Base-by-base conservation (phyloP, 2,888 invertebrate genomes). In the Pollenia griseotomentosa region DNA sequence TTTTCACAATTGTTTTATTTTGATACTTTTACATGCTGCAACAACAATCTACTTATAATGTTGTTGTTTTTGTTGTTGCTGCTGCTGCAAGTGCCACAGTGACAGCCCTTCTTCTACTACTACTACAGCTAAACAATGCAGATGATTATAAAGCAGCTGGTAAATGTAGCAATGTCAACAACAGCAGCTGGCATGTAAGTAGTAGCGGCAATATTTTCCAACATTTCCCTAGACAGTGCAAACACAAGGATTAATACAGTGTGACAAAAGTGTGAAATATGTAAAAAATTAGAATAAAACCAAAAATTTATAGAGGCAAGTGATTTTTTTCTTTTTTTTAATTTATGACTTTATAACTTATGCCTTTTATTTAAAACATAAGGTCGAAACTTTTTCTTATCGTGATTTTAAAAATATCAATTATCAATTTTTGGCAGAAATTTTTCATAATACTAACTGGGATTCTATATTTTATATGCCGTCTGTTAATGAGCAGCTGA, bases 211-310 rank as follows among this genome's bases (percentile, higher is more conserved):
- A 70, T 71, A 77, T 46, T 77, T 77, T 65, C 55, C n/a, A 77
- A 77, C 70, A 83, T 78, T 83, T 83, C 83, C 77, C 77, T 40
- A 78, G 83, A 83, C 65, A 83, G 46, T 78, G 42, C 42, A 83
- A 78, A 51, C 70, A 71, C 40, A 78, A 78, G 55, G 23, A 61
- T 68, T 33, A 33, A 8, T 23, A 77, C 70, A 61, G 83, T 77
- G 70, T 33, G 33, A n/a, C n/a, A 51, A 19, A 11, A 12, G 12
- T 23, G 2, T n/a, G 10, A 65, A 23, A 16, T 33, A 6, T 33
- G 33, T 33, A 5, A 33, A 33, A 33, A 0, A 33, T 2, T 2
- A 6, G 5, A 6, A 33, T 33, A 33, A 7, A n/a, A 51, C 16
- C 42, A 51, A 19, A 33, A n/a, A 16, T 33, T 14, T 23, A 4